Conservation (phyloP, 2,888 invertebrate genomes). For the Xanthia togata region DNA sequence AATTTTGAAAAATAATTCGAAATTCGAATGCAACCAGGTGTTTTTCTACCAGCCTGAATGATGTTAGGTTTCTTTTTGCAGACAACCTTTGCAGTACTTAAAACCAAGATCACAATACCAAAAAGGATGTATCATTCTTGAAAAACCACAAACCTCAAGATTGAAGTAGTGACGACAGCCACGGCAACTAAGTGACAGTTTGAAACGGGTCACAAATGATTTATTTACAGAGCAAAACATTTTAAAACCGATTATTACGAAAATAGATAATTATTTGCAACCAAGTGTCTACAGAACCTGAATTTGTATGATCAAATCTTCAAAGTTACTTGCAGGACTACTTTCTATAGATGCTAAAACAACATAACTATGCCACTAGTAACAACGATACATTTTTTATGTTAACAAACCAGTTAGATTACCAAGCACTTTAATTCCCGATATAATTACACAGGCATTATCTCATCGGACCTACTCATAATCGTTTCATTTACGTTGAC, state of each 20-base stretch:
- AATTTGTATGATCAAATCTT: slow-evolving; percentile 17
- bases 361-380: background rate
- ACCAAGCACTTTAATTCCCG: slow-evolving; percentile 14
- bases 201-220: slow-evolving; percentile 38
- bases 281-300: background rate
- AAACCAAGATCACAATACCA: background rate
- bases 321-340: background rate
- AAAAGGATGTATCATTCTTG: slow-evolving; percentile 20
- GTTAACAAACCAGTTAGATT: slow-evolving; percentile 2
- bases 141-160: slow-evolving; percentile 20
- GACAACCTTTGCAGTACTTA: no score
- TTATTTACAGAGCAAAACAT: slow-evolving; percentile 17
- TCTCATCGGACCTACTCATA: slow-evolving; percentile 27
- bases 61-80: no score
- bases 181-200: slow-evolving; percentile 46
- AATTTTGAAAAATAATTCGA: no score
- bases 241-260: slow-evolving; percentile 4
- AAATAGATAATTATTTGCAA: slow-evolving; percentile 14
- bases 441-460: slow-evolving; percentile 54
- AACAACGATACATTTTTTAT: background rate
- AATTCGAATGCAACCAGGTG: no score
- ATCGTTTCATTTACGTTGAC: slow-evolving; percentile 55
- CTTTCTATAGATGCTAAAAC: background rate
- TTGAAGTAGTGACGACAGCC: slow-evolving; percentile 5
- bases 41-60: no score